Base-by-base conservation (phyloP, 2,888 invertebrate species). In the Luffia ferchaultella region DNA sequence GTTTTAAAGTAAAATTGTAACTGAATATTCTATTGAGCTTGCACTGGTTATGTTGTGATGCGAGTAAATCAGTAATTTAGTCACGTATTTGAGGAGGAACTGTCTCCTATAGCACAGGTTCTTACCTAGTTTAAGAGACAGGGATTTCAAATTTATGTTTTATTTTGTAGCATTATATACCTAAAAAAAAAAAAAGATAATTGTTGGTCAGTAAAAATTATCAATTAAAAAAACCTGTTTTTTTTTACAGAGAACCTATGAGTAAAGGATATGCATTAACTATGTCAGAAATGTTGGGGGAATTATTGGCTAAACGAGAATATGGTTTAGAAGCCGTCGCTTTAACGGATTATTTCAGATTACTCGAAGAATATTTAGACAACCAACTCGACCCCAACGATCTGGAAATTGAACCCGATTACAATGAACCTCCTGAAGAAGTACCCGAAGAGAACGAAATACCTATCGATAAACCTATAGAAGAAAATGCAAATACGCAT, bases 341-440 rank as follows among this genome's bases (percentile, higher is more conserved):
- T 1, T 60, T 88, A 0, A 74, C 86, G 5, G 80, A 86, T 52
- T 87, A 87, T 59, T 89, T 87, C 58, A 71, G 76, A 57, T 76
- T 86, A 1, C 60, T 88, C 52, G 84, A 85, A 55, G 80, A 85
- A 55, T 87, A 87, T 64, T 68, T 87, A 55, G 82, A 85, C 30
- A 73, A 68, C 30, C 85, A 86, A 54, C 61, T 83, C 50, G 79
- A 83, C 42, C 79, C 78, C 17, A 46, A 64, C 2, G 17, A 42
- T 15, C 16, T 58, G 2, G 70, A 67, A 1, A 58, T 54, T 46
- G 57, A 65, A 1, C 72, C 73, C 20, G 79, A 80, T 53, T 83
- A 82, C 53, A 56, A 70, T 5, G 80, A 80, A 54, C 70, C 73
- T 1, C 62, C 63, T 1, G 50, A 56, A 20, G 58, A 60, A 44